Base-by-base conservation (phyloP, 2,888 invertebrate species). In the Opisthograptis luteolata region DNA sequence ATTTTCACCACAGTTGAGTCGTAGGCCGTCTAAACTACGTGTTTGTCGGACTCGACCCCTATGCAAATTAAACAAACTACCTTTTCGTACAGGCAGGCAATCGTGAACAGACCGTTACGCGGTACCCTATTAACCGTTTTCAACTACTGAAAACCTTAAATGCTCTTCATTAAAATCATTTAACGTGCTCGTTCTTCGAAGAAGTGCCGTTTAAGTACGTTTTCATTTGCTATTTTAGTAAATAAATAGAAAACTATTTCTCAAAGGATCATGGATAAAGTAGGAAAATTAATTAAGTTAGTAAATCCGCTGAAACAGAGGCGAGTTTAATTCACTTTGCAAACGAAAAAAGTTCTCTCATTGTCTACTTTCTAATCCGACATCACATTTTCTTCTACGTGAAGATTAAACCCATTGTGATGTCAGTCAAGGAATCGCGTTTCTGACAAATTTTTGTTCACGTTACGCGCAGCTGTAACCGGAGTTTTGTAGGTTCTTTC, bases 351-450 rank as follows among this genome's bases (percentile, higher is more conserved):
- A 46, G 32, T 45, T 46, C 40, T 44, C 47, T 52, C 48, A 57
- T 55, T 57, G 57, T 57, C 57, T 64, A 58, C 66, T 66, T 73
- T 73, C 68, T 67, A 68, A 68, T 73, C 67, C 57, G 63, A 61
- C 67, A 70, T 75, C 73, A 79, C 73, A 70, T 76, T 79, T 80
- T 78, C 73, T 66, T 70, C 73, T 64, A 68, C 72, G 74, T 73
- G 79, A 76, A 85, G 81, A 87, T 85, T 85, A 86, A 84, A 83
- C 73, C 76, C 76, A 84, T 86, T 87, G 83, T 84, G 76, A 79
- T 75, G 84, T 81, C 83, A 84, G 78, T 79, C 80, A 78, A 66
- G 64, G 83, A 79, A 77, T 87, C 84, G 75, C 72, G 76, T 86
- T 85, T 81, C 87, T 77, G 76, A 79, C 79, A 79, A 66, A 72